These are phyloP conservation scores for Punctoribates punctum DNA, from an alignment of 2,888 invertebrate genomes.

Conservation along the genomic window DNA sequence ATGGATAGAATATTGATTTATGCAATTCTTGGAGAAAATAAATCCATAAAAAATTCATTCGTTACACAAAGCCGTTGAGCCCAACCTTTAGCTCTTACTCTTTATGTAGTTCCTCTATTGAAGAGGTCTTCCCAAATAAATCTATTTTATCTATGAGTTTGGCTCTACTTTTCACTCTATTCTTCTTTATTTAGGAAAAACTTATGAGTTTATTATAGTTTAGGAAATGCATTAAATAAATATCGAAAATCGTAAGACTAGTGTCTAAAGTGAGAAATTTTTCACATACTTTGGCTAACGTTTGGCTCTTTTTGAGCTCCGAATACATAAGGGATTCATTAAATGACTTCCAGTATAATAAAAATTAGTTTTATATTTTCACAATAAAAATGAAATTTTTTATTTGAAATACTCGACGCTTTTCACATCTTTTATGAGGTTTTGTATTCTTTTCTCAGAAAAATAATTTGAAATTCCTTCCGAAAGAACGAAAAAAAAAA, in stretches of 20 bases:
- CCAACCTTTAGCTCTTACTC: slow-evolving; percentile 12
- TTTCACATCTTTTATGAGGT: no score
- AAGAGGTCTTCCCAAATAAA: background rate
- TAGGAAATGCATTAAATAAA: background rate
- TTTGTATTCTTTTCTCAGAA: no score
- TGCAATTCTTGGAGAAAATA: background rate
- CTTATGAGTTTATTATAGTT: slow-evolving; percentile 16
- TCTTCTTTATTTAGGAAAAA: background rate
- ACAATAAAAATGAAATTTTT: no score
- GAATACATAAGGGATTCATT: no score
- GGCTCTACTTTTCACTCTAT: background rate
- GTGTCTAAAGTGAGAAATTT: background rate
- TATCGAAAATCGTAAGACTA: background rate
- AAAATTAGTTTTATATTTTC: no score
- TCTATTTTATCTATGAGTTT: slow-evolving; percentile 28
- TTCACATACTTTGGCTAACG: background rate
- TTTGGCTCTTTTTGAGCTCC: background rate
- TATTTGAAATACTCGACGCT: no score
- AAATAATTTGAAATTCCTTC: background rate
- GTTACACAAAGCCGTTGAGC: slow-evolving; percentile 14
- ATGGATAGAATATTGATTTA: slow-evolving; percentile 5
- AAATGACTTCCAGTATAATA: no score
- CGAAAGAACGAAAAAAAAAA: background rate
- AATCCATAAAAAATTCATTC: slow-evolving; percentile 35
- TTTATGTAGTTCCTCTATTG: background rate